phyloP scores from a whole-genome alignment of 2,797 vertebrate species.

The Mastacembelus armatus region DNA sequence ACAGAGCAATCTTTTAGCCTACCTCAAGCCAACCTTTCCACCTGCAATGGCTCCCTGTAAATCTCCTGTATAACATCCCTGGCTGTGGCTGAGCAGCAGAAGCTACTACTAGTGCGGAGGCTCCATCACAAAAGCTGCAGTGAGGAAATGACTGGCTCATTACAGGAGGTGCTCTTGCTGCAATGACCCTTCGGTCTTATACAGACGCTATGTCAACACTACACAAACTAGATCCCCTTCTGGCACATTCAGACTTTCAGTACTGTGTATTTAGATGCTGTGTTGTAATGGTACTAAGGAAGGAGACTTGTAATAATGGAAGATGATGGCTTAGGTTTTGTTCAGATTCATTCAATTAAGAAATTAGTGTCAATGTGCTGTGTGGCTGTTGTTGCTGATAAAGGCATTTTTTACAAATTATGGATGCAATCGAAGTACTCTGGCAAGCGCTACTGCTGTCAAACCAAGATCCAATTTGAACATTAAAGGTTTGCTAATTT shows the following conservation, averaged over 20 bases:
- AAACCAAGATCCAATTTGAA: not conserved
- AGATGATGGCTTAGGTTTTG: not conserved
- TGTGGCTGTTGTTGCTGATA: not conserved
- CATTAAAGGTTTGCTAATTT: not conserved
- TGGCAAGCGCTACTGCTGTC: not conserved
- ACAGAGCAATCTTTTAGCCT: conserved; percentile 65
- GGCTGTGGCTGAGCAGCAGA: conserved; percentile 47
- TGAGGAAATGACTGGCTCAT: conserved; percentile 70
- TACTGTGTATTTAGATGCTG: too few species aligned
- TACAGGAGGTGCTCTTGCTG: conserved; percentile 72
- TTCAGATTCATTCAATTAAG: not conserved
- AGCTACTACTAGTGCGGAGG: conserved; percentile 40
- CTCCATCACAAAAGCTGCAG: conserved; percentile 61
- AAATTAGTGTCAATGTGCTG: not conserved
- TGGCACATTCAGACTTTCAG: conserved; percentile 12
- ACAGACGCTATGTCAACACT: conserved; percentile 45
- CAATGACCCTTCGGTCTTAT: conserved; percentile 47
- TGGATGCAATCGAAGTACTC: not conserved
- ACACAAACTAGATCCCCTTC: conserved; percentile 28
- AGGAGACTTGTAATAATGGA: not conserved
- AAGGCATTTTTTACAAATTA: not conserved
- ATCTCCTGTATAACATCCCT: conserved; percentile 87
- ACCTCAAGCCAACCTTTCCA: conserved; percentile 88
- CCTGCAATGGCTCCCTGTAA: conserved; percentile 86
- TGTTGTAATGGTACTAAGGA: too few species aligned